Evolutionary conservation across 2,113 vertebrate genomes (phyloP).

Genomic region (Varanus komodoensis): DNA sequence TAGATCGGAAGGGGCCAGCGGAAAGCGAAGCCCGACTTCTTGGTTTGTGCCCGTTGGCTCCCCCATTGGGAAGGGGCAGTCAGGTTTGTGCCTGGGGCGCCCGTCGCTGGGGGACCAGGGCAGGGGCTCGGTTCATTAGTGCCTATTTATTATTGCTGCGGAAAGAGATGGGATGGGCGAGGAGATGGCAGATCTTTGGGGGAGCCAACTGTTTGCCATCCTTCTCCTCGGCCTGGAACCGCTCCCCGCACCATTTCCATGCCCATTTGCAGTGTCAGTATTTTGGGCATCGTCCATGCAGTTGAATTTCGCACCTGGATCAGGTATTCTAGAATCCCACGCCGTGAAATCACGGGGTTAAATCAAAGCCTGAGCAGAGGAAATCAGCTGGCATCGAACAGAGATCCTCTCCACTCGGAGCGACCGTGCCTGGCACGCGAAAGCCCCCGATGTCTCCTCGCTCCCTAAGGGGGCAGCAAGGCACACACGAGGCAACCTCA

Average conservation of each 20-base stretch:
- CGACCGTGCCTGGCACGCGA: no score
- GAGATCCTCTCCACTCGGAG: no score
- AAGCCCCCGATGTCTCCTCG: not conserved
- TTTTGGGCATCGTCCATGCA: not conserved
- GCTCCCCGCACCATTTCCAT: slow-evolving; percentile 42
- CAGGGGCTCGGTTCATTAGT: slow-evolving; percentile 62
- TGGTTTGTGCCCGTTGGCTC: not conserved
- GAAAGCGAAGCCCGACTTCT: slow-evolving; percentile 74
- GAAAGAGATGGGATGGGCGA: not conserved
- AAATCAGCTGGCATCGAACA: not conserved
- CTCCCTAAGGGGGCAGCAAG: no score
- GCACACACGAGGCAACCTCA: not conserved
- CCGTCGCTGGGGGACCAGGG: slow-evolving; percentile 67
- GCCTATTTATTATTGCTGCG: slow-evolving; percentile 61
- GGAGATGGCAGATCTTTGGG: slow-evolving; percentile 65
- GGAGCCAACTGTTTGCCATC: slow-evolving; percentile 55
- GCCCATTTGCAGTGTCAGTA: not conserved
- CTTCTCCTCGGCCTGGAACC: slow-evolving; percentile 64
- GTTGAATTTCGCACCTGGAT: not conserved
- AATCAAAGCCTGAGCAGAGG: no score
- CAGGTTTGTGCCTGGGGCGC: slow-evolving; percentile 61
- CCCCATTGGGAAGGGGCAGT: slow-evolving; percentile 56
- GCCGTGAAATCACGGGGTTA: no score
- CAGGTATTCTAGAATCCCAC: not conserved
- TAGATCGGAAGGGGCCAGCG: slow-evolving; percentile 75